Evolutionary conservation across 2,888 invertebrate species (phyloP).

Genomic region (Hypselothyrea guttata): DNA sequence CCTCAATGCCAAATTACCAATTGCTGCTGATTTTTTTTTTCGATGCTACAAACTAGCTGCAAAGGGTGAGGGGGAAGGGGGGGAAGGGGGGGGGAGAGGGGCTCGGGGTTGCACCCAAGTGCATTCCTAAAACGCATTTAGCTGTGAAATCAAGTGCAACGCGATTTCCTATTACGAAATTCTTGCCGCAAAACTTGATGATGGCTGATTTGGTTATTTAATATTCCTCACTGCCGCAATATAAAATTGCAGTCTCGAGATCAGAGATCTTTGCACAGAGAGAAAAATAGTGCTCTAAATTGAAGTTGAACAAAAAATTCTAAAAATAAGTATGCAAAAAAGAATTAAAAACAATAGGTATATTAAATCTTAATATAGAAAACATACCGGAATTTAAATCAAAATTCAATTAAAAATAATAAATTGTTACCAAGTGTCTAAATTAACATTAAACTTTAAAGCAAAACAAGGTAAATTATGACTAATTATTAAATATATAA

Average conservation of each 20-base stretch:
- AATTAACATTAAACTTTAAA: too few relatives aligned
- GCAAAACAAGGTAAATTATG: too few relatives aligned
- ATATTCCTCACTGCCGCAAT: conserved; percentile 63
- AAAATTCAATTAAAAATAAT: too few relatives aligned
- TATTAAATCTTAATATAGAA: too few relatives aligned
- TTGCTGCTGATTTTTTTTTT: conserved; percentile 47
- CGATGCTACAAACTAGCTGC: conserved; percentile 9
- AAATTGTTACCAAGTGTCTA: too few relatives aligned
- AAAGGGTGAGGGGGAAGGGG: not conserved
- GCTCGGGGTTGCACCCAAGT: not conserved
- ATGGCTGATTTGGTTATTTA: conserved; percentile 71
- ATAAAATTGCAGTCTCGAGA: conserved; percentile 49
- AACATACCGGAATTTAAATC: too few relatives aligned
- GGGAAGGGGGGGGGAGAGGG: not conserved
- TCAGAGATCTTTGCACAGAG: not conserved
- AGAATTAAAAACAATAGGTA: too few relatives aligned
- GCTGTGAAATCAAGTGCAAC: conserved; percentile 70
- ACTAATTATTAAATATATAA: too few relatives aligned
- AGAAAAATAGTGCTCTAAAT: too few relatives aligned
- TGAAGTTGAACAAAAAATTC: too few relatives aligned
- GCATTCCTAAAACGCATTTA: conserved; percentile 67
- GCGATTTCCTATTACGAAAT: conserved; percentile 75
- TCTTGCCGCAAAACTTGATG: conserved; percentile 62
- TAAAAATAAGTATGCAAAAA: too few relatives aligned
- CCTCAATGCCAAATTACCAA: conserved; percentile 67